A percentile compares a stretch with the other conserved stretches of the same genome.
phyloP scores from a whole-genome alignment of 2,113 vertebrate genomes.

The Brachypteracias leptosomus region DNA sequence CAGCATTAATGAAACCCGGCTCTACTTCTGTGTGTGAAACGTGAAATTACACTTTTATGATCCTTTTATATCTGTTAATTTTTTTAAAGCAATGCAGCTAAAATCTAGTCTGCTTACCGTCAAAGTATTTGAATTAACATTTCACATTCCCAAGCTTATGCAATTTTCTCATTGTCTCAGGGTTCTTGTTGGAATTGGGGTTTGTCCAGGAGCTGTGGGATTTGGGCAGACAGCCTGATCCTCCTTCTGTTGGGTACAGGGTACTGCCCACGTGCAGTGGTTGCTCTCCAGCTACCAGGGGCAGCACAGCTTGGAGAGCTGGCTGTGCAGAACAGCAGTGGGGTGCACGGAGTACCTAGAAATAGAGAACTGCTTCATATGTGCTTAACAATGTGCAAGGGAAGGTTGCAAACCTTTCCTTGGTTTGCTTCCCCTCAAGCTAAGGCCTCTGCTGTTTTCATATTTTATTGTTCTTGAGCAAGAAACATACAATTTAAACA shows the following conservation, averaged over 20 bases:
- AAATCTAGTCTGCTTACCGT: not conserved
- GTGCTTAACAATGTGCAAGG: not conserved
- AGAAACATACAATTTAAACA: not conserved
- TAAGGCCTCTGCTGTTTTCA: not conserved
- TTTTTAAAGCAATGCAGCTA: not conserved
- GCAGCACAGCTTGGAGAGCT: not conserved
- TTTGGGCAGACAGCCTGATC: not conserved
- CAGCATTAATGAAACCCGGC: not conserved
- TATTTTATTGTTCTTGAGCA: not conserved
- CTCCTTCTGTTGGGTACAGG: fast-evolving
- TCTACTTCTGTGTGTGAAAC: not conserved
- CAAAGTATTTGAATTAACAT: not conserved
- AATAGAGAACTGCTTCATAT: not conserved
- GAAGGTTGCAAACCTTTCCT: not conserved
- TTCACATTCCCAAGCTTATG: not conserved
- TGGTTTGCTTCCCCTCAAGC: not conserved
- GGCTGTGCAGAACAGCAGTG: not conserved
- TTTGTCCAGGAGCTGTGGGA: not conserved
- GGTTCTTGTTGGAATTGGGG: not conserved
- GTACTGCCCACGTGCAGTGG: fast-evolving
- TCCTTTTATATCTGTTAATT: not conserved
- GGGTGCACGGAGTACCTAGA: not conserved
- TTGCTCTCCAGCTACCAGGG: not conserved
- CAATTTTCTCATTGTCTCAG: not conserved
- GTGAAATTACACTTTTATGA: not conserved